phyloP scores from a whole-genome alignment of 2,888 invertebrate genomes.

The Ichneumoninae sp. region DNA sequence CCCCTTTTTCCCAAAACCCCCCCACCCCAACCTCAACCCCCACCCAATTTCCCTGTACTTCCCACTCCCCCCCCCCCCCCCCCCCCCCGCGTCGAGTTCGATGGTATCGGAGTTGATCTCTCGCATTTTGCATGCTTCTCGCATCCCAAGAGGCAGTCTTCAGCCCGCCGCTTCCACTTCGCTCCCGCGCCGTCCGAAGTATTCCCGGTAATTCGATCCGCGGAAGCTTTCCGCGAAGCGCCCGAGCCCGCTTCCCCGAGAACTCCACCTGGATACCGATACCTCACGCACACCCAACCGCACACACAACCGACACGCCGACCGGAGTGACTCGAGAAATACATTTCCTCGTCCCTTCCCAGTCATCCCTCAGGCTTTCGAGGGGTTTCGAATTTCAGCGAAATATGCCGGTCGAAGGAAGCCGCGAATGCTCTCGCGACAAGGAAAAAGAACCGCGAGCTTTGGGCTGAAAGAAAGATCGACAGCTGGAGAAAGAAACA shows the following conservation, averaged over 20 bases:
- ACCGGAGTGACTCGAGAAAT: background rate
- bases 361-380: constrained; percentile 24
- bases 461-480: constrained; percentile 15
- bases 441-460: background rate
- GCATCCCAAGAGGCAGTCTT: background rate
- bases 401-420: constrained; percentile 59
- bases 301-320: background rate
- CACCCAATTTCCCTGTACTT: too few species aligned
- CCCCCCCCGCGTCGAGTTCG: too few species aligned
- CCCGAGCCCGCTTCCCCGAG: background rate
- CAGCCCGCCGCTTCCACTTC: constrained; percentile 27
- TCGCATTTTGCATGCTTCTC: constrained; percentile 18
- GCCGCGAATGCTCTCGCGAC: constrained; percentile 11
- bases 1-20: too few species aligned
- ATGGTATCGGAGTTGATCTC: too few species aligned
- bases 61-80: too few species aligned
- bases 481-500: constrained; percentile 9
- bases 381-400: constrained; percentile 72
- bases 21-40: too few species aligned
- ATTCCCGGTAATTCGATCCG: constrained; percentile 58
- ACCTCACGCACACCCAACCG: background rate
- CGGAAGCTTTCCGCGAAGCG: constrained; percentile 34
- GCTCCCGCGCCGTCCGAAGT: background rate
- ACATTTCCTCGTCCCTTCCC: background rate
- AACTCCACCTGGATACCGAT: background rate